Evolutionary conservation across 2,888 invertebrate species (phyloP).

Genomic region (Holacanthella duospinosa): DNA sequence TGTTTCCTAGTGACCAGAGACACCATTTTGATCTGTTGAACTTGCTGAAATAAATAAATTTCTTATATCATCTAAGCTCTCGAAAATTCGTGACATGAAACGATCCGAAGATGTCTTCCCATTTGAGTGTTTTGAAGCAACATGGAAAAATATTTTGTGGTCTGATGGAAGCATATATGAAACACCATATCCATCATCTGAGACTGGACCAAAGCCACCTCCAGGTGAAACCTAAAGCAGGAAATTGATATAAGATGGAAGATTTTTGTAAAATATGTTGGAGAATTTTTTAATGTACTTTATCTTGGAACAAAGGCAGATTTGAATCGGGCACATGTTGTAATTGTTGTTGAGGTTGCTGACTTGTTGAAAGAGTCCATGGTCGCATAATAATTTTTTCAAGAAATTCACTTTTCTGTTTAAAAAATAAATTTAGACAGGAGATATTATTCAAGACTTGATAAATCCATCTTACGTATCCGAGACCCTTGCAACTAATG

Average conservation of each 20-base stretch:
- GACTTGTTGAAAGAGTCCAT: conserved; percentile 47
- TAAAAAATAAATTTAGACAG: not conserved
- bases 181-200: conserved; percentile 45
- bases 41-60: conserved; percentile 39
- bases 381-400: conserved; percentile 44
- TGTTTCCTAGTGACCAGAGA: not conserved
- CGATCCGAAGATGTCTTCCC: conserved; percentile 41
- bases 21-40: not conserved
- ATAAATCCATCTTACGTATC: conserved; percentile 41
- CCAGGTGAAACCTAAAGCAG: conserved; percentile 43
- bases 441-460: not conserved
- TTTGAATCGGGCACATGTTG: conserved; percentile 42
- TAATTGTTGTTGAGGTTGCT: conserved; percentile 46
- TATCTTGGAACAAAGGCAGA: conserved; percentile 42
- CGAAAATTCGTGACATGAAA: conserved; percentile 42
- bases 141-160: conserved; percentile 45
- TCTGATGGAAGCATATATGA: conserved; percentile 47
- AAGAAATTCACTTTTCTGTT: conserved; percentile 41
- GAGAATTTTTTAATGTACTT: conserved; percentile 38
- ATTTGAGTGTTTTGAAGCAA: conserved; percentile 43
- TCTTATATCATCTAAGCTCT: conserved; percentile 42
- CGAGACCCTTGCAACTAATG: conserved; percentile 44
- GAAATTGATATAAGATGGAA: conserved; percentile 10
- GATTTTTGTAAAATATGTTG: too few relatives aligned
- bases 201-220: conserved; percentile 47